Conservation (phyloP, 2,888 invertebrate species). For the Drosophila cognata region DNA sequence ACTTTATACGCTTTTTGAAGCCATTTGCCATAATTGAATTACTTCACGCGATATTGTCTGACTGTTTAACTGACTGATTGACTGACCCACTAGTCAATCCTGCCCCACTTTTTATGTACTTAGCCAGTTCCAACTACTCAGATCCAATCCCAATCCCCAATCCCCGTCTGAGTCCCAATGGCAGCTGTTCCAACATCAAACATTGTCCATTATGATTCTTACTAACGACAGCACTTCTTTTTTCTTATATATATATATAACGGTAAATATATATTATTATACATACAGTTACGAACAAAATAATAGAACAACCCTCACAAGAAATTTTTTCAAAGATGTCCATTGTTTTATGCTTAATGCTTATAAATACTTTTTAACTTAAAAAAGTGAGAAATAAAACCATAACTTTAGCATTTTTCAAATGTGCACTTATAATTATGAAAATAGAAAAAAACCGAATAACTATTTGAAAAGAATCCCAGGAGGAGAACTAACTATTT, state of each 20-base stretch:
- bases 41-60: conserved; percentile 62
- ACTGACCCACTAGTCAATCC: conserved; percentile 5
- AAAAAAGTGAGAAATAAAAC: too few species aligned
- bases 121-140: conserved; percentile 1
- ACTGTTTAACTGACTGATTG: background rate
- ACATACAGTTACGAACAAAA: background rate
- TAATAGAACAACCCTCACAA: background rate
- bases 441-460: too few species aligned
- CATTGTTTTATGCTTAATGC: too few species aligned
- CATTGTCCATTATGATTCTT: conserved; percentile 58
- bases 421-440: too few species aligned
- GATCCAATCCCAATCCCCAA: conserved; percentile 2
- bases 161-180: conserved; percentile 38
- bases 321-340: background rate
- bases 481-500: too few species aligned
- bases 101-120: background rate
- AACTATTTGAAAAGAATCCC: too few species aligned
- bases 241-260: conserved; percentile 12
- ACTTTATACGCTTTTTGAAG: conserved; percentile 45
- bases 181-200: conserved; percentile 70
- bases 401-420: too few species aligned
- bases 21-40: conserved; percentile 66
- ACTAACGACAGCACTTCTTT: conserved; percentile 44
- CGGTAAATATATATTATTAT: background rate
- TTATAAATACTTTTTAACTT: too few species aligned